These are phyloP conservation scores for Anoplius nigerrimus DNA, from an alignment of 2,888 invertebrate genomes.

Conservation along the genomic window DNA sequence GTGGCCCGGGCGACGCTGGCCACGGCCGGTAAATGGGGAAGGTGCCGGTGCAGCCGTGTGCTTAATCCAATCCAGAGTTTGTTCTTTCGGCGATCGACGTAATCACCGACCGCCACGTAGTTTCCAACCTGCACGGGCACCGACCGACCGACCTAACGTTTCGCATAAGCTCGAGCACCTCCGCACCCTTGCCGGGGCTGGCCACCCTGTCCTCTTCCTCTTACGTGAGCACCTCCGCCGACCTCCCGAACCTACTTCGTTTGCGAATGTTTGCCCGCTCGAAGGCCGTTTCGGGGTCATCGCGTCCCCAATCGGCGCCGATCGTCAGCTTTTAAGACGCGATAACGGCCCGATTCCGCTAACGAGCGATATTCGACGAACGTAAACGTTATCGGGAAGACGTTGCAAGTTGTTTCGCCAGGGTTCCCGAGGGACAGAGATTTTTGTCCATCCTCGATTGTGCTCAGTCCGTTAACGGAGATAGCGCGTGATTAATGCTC, in stretches of 20 bases:
- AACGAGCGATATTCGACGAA: no score
- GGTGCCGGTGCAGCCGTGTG: constrained; percentile 58
- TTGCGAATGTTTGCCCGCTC: constrained; percentile 54
- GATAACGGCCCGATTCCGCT: no score
- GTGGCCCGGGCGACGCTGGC: constrained; percentile 58
- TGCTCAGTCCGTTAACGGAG: no score
- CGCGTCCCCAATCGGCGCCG: no score
- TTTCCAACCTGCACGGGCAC: constrained; percentile 55
- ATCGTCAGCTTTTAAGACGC: no score
- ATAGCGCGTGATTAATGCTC: no score
- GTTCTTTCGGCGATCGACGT: constrained; percentile 73
- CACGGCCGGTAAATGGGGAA: constrained; percentile 67
- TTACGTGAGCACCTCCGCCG: no score
- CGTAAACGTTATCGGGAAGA: no score
- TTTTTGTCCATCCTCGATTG: no score
- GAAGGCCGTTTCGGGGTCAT: neutral
- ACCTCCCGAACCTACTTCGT: constrained; percentile 53
- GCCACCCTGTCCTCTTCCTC: constrained; percentile 11
- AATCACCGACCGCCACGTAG: constrained; percentile 70
- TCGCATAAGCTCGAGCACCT: no score
- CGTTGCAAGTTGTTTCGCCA: no score
- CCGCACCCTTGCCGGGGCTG: constrained; percentile 27
- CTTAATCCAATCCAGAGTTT: constrained; percentile 73
- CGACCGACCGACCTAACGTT: neutral
- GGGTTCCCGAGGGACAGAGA: no score